Base-by-base conservation (phyloP, 2,888 invertebrate genomes). In the Embidobia sp. region DNA sequence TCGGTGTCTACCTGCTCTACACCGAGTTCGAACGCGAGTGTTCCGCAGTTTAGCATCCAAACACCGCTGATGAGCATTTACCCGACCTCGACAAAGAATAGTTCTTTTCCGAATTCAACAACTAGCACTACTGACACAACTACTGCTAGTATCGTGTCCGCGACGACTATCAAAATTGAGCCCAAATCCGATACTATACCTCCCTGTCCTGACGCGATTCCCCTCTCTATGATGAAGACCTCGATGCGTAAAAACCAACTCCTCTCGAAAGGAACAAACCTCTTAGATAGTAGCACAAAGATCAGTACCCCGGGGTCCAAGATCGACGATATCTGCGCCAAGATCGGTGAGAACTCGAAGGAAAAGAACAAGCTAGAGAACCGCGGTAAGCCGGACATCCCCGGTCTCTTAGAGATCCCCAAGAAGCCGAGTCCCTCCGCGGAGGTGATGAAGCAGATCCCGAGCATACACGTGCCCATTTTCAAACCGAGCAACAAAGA, bases 121-220 rank as follows among this genome's bases (percentile, higher is more conserved):
- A n/a, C 61, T 6, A 18, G 2, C 10, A 27, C 33, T 11, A 6
- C 7, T 7, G 6, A 29, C 3, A 33, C 37, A 1, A 2, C 15
- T 4, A 11, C 53, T n/a, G 42, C 19, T 4, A 55, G 13, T 35
- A 19, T 22, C 0, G 7, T 33, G 2, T 44, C 19, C 5, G 19
- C 29, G 0, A 29, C 31, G 11, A 29, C 59, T 5, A 6, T 22
- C 7, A 73, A 72, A 76, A 6, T 16, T 27, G 79, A 81, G 16
- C 78, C 83, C 11, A 81, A 79, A 8, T 69, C 82, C 6, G 85
- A 86, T 15, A 78, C 87, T 1, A 85, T 87, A 2, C 88, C 88
- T 1, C 89, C 89, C 1, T 89, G 89, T 59, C 89, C 89, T 1
- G 89, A 87, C 35, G 88, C 89, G 1, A 89, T 89, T 63, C 89